phyloP scores from a whole-genome alignment of 1,140 invertebrate genomes.

The Lucilia sericata region DNA sequence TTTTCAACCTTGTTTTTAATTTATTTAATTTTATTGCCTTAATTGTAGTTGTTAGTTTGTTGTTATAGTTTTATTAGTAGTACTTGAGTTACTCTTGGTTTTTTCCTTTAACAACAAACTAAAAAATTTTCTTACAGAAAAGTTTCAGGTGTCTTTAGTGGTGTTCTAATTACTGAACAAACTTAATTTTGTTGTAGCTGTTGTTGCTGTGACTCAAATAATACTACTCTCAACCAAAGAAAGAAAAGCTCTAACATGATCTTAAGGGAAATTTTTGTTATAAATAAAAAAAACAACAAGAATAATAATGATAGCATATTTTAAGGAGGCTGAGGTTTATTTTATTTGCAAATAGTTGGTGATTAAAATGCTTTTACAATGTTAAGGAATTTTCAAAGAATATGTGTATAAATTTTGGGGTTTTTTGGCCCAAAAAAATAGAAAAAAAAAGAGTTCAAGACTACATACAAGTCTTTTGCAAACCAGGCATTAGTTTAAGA shows the following conservation, averaged over 20 bases:
- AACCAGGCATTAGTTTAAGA: neutral
- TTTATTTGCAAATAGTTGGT: conserved; percentile 37
- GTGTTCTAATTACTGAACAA: conserved; percentile 40
- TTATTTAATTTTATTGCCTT: conserved; percentile 19
- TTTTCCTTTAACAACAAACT: neutral
- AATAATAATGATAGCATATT: neutral
- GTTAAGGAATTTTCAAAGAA: neutral
- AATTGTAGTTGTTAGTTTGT: conserved; percentile 28
- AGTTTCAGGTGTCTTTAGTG: conserved; percentile 37
- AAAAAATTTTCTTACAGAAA: neutral
- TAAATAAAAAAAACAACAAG: too few relatives aligned
- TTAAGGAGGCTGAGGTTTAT: conserved; percentile 35
- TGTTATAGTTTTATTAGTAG: conserved; percentile 13
- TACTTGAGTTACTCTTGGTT: neutral
- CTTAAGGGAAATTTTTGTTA: conserved; percentile 4
- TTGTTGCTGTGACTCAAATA: neutral
- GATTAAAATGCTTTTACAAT: conserved; percentile 41
- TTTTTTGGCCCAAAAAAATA: neutral
- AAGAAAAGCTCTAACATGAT: neutral
- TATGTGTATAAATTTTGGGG: conserved; percentile 34
- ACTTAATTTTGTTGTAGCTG: neutral
- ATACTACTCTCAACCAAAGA: neutral
- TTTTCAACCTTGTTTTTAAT: too few relatives aligned
- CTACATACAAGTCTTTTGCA: neutral
- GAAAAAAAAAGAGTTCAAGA: neutral